Conservation (phyloP, 2,888 invertebrate species). For the Drosophila histrio region DNA sequence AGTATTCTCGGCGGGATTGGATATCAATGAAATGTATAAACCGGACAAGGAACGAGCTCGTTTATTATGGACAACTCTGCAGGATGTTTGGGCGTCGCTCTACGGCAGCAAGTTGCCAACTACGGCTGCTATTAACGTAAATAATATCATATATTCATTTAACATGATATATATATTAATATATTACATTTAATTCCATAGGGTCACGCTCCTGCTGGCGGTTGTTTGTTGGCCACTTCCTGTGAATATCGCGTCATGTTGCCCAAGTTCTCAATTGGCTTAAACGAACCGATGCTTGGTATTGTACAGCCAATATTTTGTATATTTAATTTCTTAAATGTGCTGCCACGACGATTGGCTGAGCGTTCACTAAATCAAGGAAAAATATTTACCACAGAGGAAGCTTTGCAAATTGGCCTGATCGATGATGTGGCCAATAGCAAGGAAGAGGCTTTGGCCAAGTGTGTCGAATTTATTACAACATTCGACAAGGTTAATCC, state of each 20-base stretch:
- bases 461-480: constrained; percentile 88
- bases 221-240: constrained; percentile 90
- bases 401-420: constrained; percentile 90
- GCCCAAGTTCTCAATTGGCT: constrained; percentile 91
- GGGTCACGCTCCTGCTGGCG: constrained; percentile 93
- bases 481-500: constrained; percentile 88
- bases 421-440: constrained; percentile 90
- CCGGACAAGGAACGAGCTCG: constrained; percentile 88
- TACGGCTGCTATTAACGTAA: constrained; percentile 94
- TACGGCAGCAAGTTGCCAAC: constrained; percentile 90
- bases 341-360: constrained; percentile 88
- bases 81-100: constrained; percentile 92
- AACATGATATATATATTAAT: neutral
- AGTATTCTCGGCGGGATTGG: constrained; percentile 92
- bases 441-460: constrained; percentile 88
- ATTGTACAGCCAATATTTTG: constrained; percentile 92
- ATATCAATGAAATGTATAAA: constrained; percentile 94
- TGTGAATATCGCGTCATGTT: constrained; percentile 95
- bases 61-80: constrained; percentile 90
- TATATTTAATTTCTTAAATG: constrained; percentile 87
- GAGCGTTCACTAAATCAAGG: constrained; percentile 91
- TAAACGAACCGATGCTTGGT: constrained; percentile 95
- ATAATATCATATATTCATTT: neutral
- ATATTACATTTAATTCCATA: constrained; percentile 72
- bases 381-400: constrained; percentile 89